Base-by-base conservation (phyloP, 2,113 vertebrate genomes). In the Plestiodon gilberti region DNA sequence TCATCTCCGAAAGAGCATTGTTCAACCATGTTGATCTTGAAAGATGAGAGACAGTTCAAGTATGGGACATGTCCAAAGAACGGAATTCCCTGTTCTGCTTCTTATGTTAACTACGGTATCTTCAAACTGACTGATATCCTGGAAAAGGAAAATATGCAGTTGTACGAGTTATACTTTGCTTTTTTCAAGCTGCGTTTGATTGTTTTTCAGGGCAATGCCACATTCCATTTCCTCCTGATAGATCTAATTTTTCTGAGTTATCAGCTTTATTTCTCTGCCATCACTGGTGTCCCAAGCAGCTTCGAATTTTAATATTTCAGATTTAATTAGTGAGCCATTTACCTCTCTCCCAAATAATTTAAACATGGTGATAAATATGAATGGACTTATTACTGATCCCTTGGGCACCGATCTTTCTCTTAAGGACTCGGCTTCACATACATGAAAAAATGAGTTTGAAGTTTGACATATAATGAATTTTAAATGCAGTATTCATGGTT, bases 281-380 rank as follows among this genome's bases (percentile, higher is more conserved):
- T n/a, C 28, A 23, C 4, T 48, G 69, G 67, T 76, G 52, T 79
- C 71, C 73, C 40, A 6, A 84, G 83, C 38, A 85, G 17, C 28
- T 90, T 80, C 75, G 75, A 90, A 82, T 83, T 86, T 81, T 75
- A 78, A 57, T 0, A 75, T 92, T 92, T 89, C 78, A 90, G 15
- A 88, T 90, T 86, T 88, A 88, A 92, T 83, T 90, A 90, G 82
- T 28, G 2, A 83, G 83, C 40, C 59, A 62, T 89, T 91, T 91
- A 81, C n/a, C 11, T 61, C 87, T 57, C 33, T 89, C 52, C 62
- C 38, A 87, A n/a, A 40, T 90, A 79, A 85, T 90, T n/a, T 93
- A 91, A 88, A 81, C 78, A 89, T 57, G 30, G 38, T 83, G 70
- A 61, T 74, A 91, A 86, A 90, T 93, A 82, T 88, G 74, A 85